Evolutionary conservation across 2,888 invertebrate species (phyloP).

Genomic region (Adelognathus sp.): DNA sequence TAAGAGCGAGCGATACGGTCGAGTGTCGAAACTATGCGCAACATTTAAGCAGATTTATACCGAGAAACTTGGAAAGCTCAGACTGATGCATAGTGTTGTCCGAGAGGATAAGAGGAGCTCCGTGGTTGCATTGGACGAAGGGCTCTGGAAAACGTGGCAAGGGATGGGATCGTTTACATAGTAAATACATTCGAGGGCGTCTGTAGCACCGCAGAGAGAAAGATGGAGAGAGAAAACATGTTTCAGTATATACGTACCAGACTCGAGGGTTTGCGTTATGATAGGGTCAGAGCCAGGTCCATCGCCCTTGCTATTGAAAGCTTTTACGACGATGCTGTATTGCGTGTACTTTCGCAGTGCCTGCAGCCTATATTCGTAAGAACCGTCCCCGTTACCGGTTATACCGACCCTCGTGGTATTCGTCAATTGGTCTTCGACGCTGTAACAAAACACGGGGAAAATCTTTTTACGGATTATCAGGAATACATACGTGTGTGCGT

Average conservation of each 20-base stretch:
- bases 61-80: conserved; percentile 20
- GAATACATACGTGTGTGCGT: neutral
- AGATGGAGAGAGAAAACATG: no score
- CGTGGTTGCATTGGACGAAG: neutral
- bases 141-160: neutral
- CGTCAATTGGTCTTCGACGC: conserved; percentile 72
- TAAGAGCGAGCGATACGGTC: conserved; percentile 23
- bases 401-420: conserved; percentile 78
- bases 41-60: neutral
- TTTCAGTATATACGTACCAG: conserved; percentile 84
- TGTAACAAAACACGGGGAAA: conserved; percentile 58
- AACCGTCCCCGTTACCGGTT: conserved; percentile 81
- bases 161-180: conserved; percentile 47
- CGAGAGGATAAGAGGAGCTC: neutral
- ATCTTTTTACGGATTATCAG: neutral
- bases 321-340: conserved; percentile 92
- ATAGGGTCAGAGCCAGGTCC: conserved; percentile 92
- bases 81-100: conserved; percentile 21
- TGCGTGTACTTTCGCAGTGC: conserved; percentile 90
- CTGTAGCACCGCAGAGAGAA: conserved; percentile 7
- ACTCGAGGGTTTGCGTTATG: conserved; percentile 91
- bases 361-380: conserved; percentile 83
- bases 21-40: neutral
- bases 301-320: conserved; percentile 93
- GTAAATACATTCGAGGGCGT: conserved; percentile 51